phyloP scores from a whole-genome alignment of 2,113 vertebrate species.

The Syngnathus typhle region DNA sequence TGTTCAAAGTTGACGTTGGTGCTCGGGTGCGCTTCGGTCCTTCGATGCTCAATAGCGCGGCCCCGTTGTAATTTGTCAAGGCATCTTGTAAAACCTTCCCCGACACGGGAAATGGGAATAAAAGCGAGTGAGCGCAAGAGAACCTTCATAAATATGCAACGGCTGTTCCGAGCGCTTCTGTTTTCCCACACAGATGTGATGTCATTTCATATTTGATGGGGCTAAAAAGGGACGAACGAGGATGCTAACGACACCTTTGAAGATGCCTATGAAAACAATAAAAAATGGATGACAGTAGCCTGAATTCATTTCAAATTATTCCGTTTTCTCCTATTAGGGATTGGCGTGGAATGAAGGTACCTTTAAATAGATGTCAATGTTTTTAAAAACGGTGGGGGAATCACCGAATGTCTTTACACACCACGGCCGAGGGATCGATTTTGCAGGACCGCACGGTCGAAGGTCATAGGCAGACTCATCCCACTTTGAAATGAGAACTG shows the following conservation, averaged over 20 bases:
- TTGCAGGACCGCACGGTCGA: too few species aligned
- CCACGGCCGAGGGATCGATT: too few species aligned
- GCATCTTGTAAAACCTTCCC: conserved; percentile 55
- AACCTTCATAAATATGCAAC: conserved; percentile 60
- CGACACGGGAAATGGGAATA: conserved; percentile 58
- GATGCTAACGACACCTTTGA: conserved; percentile 6
- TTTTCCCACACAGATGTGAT: conserved; percentile 34
- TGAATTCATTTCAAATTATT: background rate
- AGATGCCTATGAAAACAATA: background rate
- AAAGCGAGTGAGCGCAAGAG: conserved; percentile 33
- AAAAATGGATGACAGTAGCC: background rate
- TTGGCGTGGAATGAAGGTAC: too few species aligned
- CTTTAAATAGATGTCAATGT: too few species aligned
- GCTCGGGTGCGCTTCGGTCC: conserved; percentile 20
- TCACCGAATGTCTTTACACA: too few species aligned
- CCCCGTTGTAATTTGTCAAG: conserved; percentile 53
- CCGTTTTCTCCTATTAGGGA: background rate
- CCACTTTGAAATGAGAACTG: background rate
- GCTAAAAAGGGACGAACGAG: conserved; percentile 7
- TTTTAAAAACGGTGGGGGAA: too few species aligned
- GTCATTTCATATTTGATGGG: conserved; percentile 23
- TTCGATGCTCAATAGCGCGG: conserved; percentile 42
- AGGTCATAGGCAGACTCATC: background rate
- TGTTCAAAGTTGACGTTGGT: background rate
- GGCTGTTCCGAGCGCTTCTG: conserved; percentile 28